Evolutionary conservation across 1,140 invertebrate genomes (phyloP), one percentile per base, ranked within the genome.

Genomic region (Archivesica marissinica): DNA sequence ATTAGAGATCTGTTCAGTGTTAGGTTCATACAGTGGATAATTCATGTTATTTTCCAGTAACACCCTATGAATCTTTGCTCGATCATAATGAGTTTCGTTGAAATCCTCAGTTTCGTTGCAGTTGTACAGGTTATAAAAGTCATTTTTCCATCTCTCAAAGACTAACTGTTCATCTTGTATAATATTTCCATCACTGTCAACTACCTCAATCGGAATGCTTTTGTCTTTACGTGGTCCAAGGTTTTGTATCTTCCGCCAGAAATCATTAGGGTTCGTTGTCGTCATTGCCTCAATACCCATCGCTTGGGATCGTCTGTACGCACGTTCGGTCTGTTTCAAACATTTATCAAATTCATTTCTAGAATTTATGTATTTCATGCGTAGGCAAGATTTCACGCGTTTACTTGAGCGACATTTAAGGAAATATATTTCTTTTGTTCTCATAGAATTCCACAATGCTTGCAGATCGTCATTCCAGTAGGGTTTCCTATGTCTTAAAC

Each of bases 71-170:
- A n/a, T 9, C n/a, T n/a, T n/a, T 2, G 20, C 35, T 2, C 39
- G 33, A 11, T 44, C 41, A 39, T 68, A 68, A 39, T n/a, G n/a
- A n/a, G n/a, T n/a, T n/a, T n/a, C n/a, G n/a, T n/a, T n/a, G n/a
- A n/a, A n/a, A n/a, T n/a, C n/a, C n/a, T 25, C n/a, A 25, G 23
- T 17, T 50, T 75, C 70, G 30, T 75, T 44, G 9, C 70, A 30
- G 20, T 75, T 75, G n/a, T 75, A 75, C 13, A 75, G 3, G 23
- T 75, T 75, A 6, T 52, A 9, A 28, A 75, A 75, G 70, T 75
- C 41, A 33, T 35, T 9, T 25, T 75, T 75, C 70, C 70, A 75
- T 52, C 35, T 75, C 2, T 75, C 47, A 20, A 75, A 75, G n/a
- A 75, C 70, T 2, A 20, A 3, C 20, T 52, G 23, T 75, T 75